A percentile compares a stretch with the other conserved stretches of the same genome.
These are phyloP conservation scores for Protophormia terraenovae DNA, from an alignment of 2,888 invertebrate species.

Conservation along the genomic window DNA sequence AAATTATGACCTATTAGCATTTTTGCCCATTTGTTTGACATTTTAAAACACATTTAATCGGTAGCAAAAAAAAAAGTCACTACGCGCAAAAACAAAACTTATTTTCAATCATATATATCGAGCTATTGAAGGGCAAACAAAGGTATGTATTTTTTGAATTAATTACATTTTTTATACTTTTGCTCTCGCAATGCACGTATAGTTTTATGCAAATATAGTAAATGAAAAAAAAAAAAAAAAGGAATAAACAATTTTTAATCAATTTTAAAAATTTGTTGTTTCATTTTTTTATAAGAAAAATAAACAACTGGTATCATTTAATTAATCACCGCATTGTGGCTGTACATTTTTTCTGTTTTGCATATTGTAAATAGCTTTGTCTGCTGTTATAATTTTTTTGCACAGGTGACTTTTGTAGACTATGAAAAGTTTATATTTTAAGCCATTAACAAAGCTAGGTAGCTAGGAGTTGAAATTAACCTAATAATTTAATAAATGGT, in stretches of 20 bases:
- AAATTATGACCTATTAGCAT: background rate
- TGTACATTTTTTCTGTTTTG: background rate
- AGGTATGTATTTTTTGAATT: background rate
- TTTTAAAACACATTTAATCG: background rate
- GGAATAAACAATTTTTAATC: background rate
- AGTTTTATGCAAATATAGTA: background rate
- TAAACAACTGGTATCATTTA: conserved; percentile 17
- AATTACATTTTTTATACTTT: background rate
- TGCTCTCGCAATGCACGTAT: background rate
- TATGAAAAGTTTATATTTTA: background rate
- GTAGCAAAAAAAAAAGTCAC: background rate
- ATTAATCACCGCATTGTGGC: conserved; percentile 19
- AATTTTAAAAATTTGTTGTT: conserved; percentile 17
- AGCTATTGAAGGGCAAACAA: background rate
- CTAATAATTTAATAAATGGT: background rate
- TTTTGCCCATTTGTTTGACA: background rate
- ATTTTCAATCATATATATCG: background rate
- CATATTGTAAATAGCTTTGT: background rate
- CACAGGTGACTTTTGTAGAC: background rate
- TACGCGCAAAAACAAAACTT: background rate
- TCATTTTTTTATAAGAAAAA: background rate
- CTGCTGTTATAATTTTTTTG: background rate
- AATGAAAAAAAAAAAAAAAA: background rate
- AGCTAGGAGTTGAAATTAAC: conserved; percentile 17
- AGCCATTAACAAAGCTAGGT: background rate